A percentile compares a stretch with the other conserved stretches of the same genome.
phyloP scores from a whole-genome alignment of 2,797 vertebrate genomes.

The Etheostoma perlongum region DNA sequence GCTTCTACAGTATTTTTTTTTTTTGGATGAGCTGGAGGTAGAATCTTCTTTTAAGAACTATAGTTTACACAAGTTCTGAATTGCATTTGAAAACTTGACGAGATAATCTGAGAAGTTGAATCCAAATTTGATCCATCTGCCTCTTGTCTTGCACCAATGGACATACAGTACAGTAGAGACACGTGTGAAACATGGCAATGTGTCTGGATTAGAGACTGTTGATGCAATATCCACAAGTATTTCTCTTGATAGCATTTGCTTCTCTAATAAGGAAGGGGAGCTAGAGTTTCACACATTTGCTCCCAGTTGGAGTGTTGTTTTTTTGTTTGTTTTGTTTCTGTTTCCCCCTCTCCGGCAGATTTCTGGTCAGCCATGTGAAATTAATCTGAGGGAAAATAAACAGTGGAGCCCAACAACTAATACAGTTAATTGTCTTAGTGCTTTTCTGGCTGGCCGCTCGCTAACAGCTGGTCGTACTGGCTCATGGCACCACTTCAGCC shows the following conservation, averaged over 20 bases:
- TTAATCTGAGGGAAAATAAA: constrained; percentile 94
- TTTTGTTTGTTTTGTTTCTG: constrained; percentile 64
- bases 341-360: constrained; percentile 63
- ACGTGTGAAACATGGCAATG: constrained; percentile 23
- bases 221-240: constrained; percentile 54
- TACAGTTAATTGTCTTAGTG: constrained; percentile 96
- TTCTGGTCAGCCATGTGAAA: constrained; percentile 86
- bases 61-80: constrained; percentile 51
- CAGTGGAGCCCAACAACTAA: constrained; percentile 93
- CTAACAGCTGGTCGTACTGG: constrained; percentile 98
- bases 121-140: constrained; percentile 5
- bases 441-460: constrained; percentile 90
- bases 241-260: constrained; percentile 48
- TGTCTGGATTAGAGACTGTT: constrained; percentile 43
- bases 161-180: constrained; percentile 22
- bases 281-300: constrained; percentile 45
- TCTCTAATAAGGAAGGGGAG: constrained; percentile 44
- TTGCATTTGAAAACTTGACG: constrained; percentile 48
- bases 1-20: constrained; percentile 61
- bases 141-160: constrained; percentile 19
- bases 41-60: constrained; percentile 46
- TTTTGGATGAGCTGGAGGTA: constrained; percentile 38
- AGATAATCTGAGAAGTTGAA: constrained; percentile 42
- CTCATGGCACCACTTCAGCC: constrained; percentile 94
- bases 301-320: constrained; percentile 61